Evolutionary conservation across 2,797 vertebrate species (phyloP).

Genomic region (Trachops cirrhosus): DNA sequence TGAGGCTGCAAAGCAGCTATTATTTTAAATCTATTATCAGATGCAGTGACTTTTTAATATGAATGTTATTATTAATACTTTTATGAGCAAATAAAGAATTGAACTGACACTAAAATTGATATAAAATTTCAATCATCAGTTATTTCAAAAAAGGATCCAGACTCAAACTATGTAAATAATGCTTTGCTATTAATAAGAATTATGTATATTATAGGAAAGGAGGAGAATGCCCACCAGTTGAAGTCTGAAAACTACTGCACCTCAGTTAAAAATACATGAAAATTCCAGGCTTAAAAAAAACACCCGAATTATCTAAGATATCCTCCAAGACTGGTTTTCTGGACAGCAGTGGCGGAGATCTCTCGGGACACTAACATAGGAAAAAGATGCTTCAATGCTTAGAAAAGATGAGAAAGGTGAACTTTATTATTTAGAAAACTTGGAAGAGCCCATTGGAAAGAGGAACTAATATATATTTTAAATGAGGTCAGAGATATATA

Average conservation of each 20-base stretch:
- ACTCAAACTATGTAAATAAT: neutral
- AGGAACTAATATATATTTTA: neutral
- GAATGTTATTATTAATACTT: neutral
- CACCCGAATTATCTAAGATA: neutral
- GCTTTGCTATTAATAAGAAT: neutral
- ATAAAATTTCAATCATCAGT: neutral
- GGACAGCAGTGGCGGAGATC: neutral
- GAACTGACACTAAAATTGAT: neutral
- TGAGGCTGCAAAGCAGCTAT: neutral
- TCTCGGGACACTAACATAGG: neutral
- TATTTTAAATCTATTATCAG: neutral
- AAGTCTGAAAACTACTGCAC: neutral
- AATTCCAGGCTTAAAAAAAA: neutral
- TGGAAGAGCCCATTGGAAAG: neutral
- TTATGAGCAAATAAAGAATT: neutral
- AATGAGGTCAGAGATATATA: neutral
- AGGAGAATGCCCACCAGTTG: neutral
- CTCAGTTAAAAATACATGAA: neutral
- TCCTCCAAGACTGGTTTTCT: neutral
- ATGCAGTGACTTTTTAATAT: neutral
- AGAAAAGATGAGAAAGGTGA: neutral
- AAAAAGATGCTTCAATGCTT: neutral
- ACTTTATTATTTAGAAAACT: neutral
- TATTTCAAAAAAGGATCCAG: neutral
- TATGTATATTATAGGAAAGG: neutral